A percentile compares a stretch with the other conserved stretches of the same genome.
These are phyloP conservation scores for Stichopus chloronotus DNA, from an alignment of 35 echinoderm and acorn worm species.

Conservation along the genomic window DNA sequence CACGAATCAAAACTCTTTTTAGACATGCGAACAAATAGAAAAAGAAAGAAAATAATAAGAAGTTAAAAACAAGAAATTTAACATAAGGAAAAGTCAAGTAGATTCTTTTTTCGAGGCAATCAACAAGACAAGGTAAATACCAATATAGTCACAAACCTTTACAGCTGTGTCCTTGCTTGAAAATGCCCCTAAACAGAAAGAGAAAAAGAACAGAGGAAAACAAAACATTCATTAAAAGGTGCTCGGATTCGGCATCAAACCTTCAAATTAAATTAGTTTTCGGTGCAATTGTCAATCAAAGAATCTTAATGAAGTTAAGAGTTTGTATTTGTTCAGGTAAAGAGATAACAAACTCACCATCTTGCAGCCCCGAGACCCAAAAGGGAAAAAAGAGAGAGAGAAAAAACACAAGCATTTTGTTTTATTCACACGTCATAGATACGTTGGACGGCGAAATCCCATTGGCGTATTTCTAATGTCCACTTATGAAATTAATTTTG, in stretches of 20 bases:
- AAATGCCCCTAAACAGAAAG: background rate
- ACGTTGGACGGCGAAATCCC: background rate
- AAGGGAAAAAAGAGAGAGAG: background rate
- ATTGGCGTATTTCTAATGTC: background rate
- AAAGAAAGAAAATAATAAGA: background rate
- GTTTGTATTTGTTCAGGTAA: conserved; percentile 18
- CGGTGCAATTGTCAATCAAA: conserved; percentile 43
- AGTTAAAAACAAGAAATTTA: background rate
- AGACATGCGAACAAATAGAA: background rate
- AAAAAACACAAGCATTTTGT: background rate
- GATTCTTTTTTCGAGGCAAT: background rate
- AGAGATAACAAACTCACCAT: background rate
- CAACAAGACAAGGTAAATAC: background rate
- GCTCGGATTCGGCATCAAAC: background rate
- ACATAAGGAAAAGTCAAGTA: background rate
- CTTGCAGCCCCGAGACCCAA: background rate
- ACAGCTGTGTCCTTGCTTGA: conserved; percentile 36
- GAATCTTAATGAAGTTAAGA: conserved; percentile 1
- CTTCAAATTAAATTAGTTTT: conserved; percentile 20
- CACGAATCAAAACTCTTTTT: background rate
- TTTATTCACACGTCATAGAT: background rate
- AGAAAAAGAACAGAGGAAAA: background rate
- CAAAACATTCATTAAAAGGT: conserved; percentile 31
- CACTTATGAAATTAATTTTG: conserved; percentile 29
- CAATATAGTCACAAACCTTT: conserved; percentile 19